A percentile compares a stretch with the other conserved stretches of the same genome.
These are phyloP conservation scores for Engystomops pustulosus DNA, from an alignment of 2,113 vertebrate genomes.

Conservation along the genomic window DNA sequence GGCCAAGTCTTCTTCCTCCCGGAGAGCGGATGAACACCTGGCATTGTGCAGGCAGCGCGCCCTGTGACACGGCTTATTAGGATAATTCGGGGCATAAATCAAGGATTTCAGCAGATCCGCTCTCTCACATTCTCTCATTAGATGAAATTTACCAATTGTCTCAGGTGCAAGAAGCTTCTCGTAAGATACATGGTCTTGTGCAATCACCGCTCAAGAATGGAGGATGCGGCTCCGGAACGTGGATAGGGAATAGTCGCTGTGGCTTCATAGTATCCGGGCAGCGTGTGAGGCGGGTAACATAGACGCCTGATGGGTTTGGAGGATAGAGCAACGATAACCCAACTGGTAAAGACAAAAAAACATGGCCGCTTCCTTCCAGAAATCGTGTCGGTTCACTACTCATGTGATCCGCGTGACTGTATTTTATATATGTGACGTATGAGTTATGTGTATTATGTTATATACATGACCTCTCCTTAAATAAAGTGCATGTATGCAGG, in stretches of 20 bases:
- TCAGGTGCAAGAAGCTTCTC: slow-evolving; percentile 1
- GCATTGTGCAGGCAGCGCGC: background rate
- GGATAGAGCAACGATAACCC: too few relatives aligned
- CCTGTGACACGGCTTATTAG: slow-evolving; percentile 32
- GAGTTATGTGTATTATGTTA: too few relatives aligned
- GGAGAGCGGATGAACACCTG: slow-evolving; percentile 28
- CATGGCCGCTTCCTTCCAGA: too few relatives aligned
- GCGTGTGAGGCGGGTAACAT: too few relatives aligned
- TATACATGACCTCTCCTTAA: too few relatives aligned
- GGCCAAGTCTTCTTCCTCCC: background rate
- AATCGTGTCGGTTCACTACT: too few relatives aligned
- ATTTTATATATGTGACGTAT: background rate
- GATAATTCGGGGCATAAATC: slow-evolving; percentile 32
- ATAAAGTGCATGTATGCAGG: too few relatives aligned
- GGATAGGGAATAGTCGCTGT: background rate
- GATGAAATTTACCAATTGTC: background rate
- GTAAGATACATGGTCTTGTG: background rate
- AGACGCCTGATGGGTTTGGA: too few relatives aligned
- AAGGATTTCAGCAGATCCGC: background rate
- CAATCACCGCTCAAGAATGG: background rate
- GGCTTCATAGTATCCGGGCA: background rate
- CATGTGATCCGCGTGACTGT: background rate
- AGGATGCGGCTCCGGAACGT: too few relatives aligned
- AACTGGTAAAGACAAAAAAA: too few relatives aligned
- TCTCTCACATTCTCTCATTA: background rate